phyloP scores from a whole-genome alignment of 1,140 invertebrate genomes.

The Harpegnathos saltator region DNA sequence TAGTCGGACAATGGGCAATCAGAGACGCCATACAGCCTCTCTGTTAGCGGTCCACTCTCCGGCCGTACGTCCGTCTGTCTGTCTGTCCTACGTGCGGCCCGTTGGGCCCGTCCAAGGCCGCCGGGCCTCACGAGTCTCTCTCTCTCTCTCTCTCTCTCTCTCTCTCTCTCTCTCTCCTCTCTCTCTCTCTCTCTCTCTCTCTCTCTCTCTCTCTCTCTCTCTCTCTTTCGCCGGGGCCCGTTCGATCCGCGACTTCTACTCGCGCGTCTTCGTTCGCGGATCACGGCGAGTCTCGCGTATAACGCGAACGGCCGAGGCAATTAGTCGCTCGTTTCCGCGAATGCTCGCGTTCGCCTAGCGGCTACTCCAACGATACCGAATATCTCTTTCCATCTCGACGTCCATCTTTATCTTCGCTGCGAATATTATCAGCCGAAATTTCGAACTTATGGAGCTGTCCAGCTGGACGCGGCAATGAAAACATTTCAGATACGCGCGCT shows the following conservation, averaged over 20 bases:
- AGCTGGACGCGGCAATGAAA: no score
- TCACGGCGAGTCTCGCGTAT: background rate
- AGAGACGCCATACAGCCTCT: constrained; percentile 81
- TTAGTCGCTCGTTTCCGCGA: no score
- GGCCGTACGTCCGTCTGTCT: constrained; percentile 63
- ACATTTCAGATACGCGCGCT: no score
- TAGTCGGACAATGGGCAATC: constrained; percentile 85
- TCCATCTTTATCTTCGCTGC: no score
- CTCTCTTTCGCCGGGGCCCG: background rate
- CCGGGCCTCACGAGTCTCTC: constrained; percentile 52
- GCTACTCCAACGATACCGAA: no score
- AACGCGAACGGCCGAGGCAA: constrained; percentile 14
- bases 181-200: background rate
- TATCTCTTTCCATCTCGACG: no score
- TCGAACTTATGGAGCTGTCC: no score
- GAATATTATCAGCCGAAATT: no score
- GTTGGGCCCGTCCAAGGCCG: constrained; percentile 67
- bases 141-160: background rate
- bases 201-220: background rate
- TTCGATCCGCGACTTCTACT: constrained; percentile 21
- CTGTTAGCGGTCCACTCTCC: constrained; percentile 79
- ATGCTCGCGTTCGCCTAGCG: no score
- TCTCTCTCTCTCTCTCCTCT: background rate
- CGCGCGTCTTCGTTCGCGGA: constrained; percentile 8
- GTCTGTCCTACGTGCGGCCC: constrained; percentile 67